Conservation (phyloP, 2,888 invertebrate species). For the Nomada goodeniana region DNA sequence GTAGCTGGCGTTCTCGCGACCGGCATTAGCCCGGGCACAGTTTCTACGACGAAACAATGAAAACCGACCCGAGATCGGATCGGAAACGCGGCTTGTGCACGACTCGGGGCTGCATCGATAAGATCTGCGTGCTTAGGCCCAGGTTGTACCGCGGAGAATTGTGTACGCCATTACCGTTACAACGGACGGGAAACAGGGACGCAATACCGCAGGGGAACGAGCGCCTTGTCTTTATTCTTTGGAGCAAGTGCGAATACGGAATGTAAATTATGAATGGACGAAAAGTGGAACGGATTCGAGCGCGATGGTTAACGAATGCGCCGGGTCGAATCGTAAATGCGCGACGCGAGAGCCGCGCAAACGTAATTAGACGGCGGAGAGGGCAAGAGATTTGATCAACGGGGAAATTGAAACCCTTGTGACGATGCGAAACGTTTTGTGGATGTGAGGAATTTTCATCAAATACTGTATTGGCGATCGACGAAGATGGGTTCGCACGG, state of each 20-base stretch:
- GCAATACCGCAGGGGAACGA: constrained; percentile 10
- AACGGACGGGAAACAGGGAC: constrained; percentile 35
- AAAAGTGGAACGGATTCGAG: neutral
- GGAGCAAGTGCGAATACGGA: neutral
- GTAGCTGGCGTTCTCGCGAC: neutral
- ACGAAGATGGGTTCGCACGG: too few species aligned
- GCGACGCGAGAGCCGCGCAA: too few species aligned
- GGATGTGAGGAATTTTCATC: too few species aligned
- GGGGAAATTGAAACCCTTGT: too few species aligned
- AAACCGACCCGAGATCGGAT: constrained; percentile 40
- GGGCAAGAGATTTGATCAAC: too few species aligned
- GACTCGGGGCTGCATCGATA: constrained; percentile 39
- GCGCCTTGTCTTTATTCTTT: constrained; percentile 1
- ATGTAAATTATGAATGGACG: neutral
- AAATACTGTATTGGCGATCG: too few species aligned
- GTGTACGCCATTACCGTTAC: constrained; percentile 61
- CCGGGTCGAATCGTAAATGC: too few species aligned
- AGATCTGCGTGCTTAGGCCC: constrained; percentile 45
- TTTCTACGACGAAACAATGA: constrained; percentile 54
- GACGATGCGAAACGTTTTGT: too few species aligned
- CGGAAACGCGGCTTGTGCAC: constrained; percentile 32
- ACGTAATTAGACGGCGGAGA: too few species aligned
- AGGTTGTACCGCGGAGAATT: constrained; percentile 44
- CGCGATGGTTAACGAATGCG: too few species aligned
- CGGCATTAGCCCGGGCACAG: constrained; percentile 22